Percentiles rank a stretch among this genome's conserved stretches.
Evolutionary conservation across 2,888 invertebrate species (phyloP).

Genomic region (Ormyrus labotus): DNA sequence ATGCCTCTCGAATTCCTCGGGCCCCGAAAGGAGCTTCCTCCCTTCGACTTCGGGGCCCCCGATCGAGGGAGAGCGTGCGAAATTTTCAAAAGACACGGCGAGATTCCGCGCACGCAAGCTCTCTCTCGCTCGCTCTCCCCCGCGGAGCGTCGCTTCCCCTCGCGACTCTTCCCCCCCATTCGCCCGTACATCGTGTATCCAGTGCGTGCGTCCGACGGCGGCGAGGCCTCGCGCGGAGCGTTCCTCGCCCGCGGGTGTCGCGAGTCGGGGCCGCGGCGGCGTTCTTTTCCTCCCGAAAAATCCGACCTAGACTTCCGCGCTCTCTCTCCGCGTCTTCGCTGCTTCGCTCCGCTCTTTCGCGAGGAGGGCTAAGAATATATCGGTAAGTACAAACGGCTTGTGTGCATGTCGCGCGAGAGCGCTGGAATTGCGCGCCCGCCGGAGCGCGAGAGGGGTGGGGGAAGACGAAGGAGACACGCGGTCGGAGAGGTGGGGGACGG

Average conservation of each 20-base stretch:
- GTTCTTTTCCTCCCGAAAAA: neutral
- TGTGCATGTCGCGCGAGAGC: slow-evolving; percentile 6
- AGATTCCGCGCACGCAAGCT: slow-evolving; percentile 10
- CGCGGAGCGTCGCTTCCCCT: neutral
- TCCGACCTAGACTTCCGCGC: neutral
- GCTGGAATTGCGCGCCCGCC: neutral
- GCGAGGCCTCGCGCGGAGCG: slow-evolving; percentile 13
- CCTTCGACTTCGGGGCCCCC: neutral
- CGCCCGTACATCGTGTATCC: neutral
- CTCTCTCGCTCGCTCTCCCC: neutral
- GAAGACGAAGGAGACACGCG: slow-evolving; percentile 22
- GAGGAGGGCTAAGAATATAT: slow-evolving; percentile 58
- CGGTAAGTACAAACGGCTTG: slow-evolving; percentile 61
- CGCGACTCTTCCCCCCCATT: neutral
- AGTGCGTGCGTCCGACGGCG: slow-evolving; percentile 27
- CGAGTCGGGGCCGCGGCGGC: neutral
- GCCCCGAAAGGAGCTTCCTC: neutral
- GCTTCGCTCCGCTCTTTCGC: slow-evolving; percentile 13
- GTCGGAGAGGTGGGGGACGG: slow-evolving; percentile 44
- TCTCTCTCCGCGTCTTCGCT: slow-evolving; percentile 3
- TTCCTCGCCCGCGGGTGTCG: slow-evolving; percentile 23
- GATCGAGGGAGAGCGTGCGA: slow-evolving; percentile 31
- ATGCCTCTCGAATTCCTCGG: slow-evolving; percentile 36
- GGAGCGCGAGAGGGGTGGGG: slow-evolving; percentile 18
- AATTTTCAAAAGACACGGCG: slow-evolving; percentile 23